A percentile compares a stretch with the other conserved stretches of the same genome.
Conservation (phyloP, 2,888 invertebrate genomes). For the Lochmaea crataegi region DNA sequence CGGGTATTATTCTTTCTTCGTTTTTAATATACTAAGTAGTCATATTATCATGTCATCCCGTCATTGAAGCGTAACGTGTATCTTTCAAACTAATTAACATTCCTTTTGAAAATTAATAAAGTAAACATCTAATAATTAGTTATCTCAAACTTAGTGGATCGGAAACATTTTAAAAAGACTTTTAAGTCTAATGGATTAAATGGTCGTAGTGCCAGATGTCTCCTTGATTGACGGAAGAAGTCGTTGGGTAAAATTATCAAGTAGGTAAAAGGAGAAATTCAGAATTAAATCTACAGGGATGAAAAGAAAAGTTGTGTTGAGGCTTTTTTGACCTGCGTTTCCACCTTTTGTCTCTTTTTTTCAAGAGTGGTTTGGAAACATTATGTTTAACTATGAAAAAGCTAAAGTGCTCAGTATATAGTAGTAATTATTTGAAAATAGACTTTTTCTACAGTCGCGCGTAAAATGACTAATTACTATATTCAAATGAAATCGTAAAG, state of each 20-base stretch:
- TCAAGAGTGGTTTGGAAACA: no score
- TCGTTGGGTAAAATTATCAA: neutral
- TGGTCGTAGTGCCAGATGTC: neutral
- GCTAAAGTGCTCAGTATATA: no score
- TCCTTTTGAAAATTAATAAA: slow-evolving; percentile 5
- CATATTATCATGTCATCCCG: neutral
- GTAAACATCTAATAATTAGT: neutral
- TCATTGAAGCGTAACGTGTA: neutral
- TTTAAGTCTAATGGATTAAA: neutral
- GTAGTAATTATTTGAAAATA: no score
- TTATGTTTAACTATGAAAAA: no score
- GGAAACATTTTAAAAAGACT: slow-evolving; percentile 1
- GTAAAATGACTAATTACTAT: no score
- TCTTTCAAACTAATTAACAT: slow-evolving; percentile 7
- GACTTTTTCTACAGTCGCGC: no score
- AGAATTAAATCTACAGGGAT: no score
- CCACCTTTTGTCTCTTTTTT: no score
- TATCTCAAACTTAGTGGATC: slow-evolving; percentile 1
- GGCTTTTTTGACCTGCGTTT: no score
- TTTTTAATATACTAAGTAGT: slow-evolving; percentile 1
- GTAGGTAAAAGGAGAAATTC: no score
- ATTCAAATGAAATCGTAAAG: no score
- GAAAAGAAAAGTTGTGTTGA: no score
- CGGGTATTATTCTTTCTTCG: neutral
- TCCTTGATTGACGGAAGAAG: neutral